phyloP scores from a whole-genome alignment of 1,140 invertebrate genomes.

The Drosophila melanogaster region Release_6_plus_ISO1_MT NT_033779.5:13722001-13722500 shows the following conservation, averaged over 20 bases:
- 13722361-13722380: not conserved
- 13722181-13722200: no score
- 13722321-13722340: not conserved
- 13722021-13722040: not conserved
- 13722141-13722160: no score
- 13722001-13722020: not conserved
- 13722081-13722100: no score
- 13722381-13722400: not conserved
- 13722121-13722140: no score
- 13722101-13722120: no score
- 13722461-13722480: slow-evolving; percentile 55
- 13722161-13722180: no score
- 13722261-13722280: slow-evolving; percentile 10
- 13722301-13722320: not conserved
- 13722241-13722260: slow-evolving; percentile 12
- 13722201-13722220: no score
- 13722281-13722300: not conserved
- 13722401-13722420: no score
- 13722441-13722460: slow-evolving; percentile 55
- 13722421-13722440: slow-evolving; percentile 63
- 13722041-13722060: no score
- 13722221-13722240: not conserved
- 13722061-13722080: no score
- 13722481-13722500: slow-evolving; percentile 61
- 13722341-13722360: slow-evolving; percentile 31